phyloP scores from a whole-genome alignment of 2,888 invertebrate genomes.

The Melanostoma scalare region DNA sequence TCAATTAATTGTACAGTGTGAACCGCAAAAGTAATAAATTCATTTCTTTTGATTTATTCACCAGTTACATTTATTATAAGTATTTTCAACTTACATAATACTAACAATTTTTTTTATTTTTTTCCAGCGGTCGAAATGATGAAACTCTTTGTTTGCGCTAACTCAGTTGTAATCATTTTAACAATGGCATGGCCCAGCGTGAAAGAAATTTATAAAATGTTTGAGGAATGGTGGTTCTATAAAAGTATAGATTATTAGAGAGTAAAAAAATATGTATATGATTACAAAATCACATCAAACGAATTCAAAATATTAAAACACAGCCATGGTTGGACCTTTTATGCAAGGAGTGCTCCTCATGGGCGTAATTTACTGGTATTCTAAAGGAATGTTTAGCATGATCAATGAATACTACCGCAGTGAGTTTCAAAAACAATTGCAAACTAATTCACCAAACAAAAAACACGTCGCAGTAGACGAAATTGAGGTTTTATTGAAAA shows the following conservation, averaged over 20 bases:
- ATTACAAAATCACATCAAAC: constrained; percentile 2
- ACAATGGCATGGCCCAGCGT: constrained; percentile 90
- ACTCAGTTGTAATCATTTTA: constrained; percentile 88
- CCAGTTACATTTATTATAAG: background rate
- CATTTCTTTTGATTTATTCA: background rate
- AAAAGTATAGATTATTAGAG: constrained; percentile 2
- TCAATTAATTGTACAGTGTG: no score
- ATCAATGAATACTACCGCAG: constrained; percentile 89
- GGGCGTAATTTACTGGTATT: constrained; percentile 88
- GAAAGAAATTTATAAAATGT: constrained; percentile 84
- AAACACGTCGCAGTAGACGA: constrained; percentile 25
- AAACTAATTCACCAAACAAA: constrained; percentile 46
- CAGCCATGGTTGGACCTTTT: constrained; percentile 85
- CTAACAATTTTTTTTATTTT: constrained; percentile 72
- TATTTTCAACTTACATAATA: background rate
- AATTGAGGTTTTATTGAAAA: constrained; percentile 38
- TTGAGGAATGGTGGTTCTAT: constrained; percentile 82
- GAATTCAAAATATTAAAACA: constrained; percentile 2
- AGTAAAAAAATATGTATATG: constrained; percentile 4
- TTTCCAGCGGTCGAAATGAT: constrained; percentile 87
- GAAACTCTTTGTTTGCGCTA: constrained; percentile 91
- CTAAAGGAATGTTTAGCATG: constrained; percentile 86
- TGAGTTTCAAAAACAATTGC: constrained; percentile 84
- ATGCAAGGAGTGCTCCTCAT: constrained; percentile 86
- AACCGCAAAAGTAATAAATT: no score